Conservation (phyloP, 1,140 invertebrate genomes). For the Drosophila dunni region DNA sequence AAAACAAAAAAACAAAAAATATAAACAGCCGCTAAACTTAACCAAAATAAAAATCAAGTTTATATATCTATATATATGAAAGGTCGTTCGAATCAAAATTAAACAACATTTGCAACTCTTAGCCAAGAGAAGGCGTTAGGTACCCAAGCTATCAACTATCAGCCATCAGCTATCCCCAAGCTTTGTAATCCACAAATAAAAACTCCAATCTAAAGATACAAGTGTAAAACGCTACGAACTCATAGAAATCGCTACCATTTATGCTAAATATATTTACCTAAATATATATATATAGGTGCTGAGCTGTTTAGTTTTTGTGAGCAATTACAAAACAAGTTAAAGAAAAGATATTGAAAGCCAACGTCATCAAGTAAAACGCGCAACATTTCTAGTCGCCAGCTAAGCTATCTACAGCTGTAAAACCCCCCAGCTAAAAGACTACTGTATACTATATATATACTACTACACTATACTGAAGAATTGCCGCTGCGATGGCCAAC, state of each 20-base stretch:
- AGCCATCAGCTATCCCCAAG: conserved; percentile 55
- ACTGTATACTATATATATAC: conserved; percentile 30
- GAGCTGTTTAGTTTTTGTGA: conserved; percentile 28
- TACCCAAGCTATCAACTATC: conserved; percentile 57
- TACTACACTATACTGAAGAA: conserved; percentile 48
- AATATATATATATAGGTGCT: conserved; percentile 49
- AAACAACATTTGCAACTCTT: conserved; percentile 48
- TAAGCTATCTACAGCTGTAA: conserved; percentile 43
- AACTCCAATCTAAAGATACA: conserved; percentile 34
- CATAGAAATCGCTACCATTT: conserved; percentile 46
- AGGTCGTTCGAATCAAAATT: conserved; percentile 70
- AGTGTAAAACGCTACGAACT: conserved; percentile 37
- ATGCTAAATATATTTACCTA: conserved; percentile 51
- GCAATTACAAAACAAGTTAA: background rate
- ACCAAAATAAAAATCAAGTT: conserved; percentile 43
- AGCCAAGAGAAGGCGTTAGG: conserved; percentile 63
- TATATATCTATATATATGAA: conserved; percentile 45
- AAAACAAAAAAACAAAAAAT: conserved; percentile 36
- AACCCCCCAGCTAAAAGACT: conserved; percentile 36
- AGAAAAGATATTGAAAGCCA: conserved; percentile 18
- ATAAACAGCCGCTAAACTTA: conserved; percentile 51
- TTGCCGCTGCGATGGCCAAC: conserved; percentile 89
- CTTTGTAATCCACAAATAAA: conserved; percentile 53
- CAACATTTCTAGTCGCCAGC: conserved; percentile 67
- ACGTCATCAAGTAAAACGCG: conserved; percentile 51